Evolutionary conservation across 2,113 vertebrate genomes (phyloP).

Genomic region (Thermophis baileyi): DNA sequence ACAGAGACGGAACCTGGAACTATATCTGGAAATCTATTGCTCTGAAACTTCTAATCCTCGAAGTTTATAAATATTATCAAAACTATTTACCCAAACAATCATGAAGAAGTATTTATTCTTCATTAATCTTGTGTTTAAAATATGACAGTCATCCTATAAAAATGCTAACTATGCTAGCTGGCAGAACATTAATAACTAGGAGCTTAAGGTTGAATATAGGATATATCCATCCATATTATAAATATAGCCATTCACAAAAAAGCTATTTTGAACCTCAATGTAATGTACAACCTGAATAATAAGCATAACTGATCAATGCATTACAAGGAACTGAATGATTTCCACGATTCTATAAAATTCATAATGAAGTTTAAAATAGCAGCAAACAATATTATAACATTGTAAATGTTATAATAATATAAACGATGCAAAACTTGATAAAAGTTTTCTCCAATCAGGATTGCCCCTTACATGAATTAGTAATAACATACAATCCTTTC

Average conservation of each 20-base stretch:
- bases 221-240: too few relatives aligned
- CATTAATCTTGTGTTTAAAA: background rate
- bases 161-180: constrained; percentile 38
- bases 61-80: constrained; percentile 36
- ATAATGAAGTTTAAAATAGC: background rate
- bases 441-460: background rate
- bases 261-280: background rate
- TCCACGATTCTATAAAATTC: background rate
- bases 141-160: constrained; percentile 29
- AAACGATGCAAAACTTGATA: background rate
- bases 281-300: background rate
- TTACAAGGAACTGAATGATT: background rate
- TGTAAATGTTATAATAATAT: background rate
- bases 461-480: background rate
- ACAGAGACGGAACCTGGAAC: background rate
- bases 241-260: background rate
- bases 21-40: constrained; percentile 46
- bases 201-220: constrained; percentile 1
- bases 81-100: constrained; percentile 25
- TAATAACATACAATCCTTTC: background rate
- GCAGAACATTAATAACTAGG: background rate
- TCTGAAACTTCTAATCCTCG: constrained; percentile 45
- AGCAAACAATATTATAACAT: background rate
- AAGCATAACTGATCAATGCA: background rate
- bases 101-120: constrained; percentile 13